These are phyloP conservation scores for Xanthorhoe spadicearia DNA, from an alignment of 2,888 invertebrate species.

Conservation along the genomic window DNA sequence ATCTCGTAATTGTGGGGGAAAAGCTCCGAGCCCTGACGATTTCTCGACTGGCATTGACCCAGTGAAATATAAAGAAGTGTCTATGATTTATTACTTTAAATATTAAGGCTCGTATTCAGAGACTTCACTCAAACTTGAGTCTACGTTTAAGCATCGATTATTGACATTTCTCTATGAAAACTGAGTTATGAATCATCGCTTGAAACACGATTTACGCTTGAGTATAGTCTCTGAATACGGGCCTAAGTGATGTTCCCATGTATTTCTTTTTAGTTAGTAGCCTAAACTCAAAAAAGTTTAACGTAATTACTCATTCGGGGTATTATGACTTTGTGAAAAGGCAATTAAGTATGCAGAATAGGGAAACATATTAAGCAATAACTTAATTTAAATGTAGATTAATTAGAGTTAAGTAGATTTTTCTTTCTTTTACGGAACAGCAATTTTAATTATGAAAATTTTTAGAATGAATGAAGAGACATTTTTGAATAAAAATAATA, in stretches of 20 bases:
- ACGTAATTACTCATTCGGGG: background rate
- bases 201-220: too few relatives aligned
- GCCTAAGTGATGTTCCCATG: background rate
- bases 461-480: too few relatives aligned
- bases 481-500: too few relatives aligned
- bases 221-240: too few relatives aligned
- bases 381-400: too few relatives aligned
- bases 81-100: background rate
- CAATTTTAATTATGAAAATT: background rate
- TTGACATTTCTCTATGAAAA: too few relatives aligned
- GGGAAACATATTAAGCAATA: background rate
- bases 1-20: conserved; percentile 18
- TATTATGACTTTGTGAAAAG: background rate
- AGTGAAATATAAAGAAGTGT: background rate
- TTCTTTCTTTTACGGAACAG: background rate
- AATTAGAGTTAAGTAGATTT: background rate
- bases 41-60: conserved; percentile 1
- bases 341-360: background rate
- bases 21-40: conserved; percentile 4
- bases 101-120: too few relatives aligned
- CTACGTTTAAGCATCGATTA: too few relatives aligned
- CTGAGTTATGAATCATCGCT: too few relatives aligned
- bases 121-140: too few relatives aligned
- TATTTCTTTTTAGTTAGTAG: background rate
- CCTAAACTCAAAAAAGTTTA: background rate